Conservation (phyloP, 1,140 invertebrate genomes). For the Diachasma alloeum region DNA sequence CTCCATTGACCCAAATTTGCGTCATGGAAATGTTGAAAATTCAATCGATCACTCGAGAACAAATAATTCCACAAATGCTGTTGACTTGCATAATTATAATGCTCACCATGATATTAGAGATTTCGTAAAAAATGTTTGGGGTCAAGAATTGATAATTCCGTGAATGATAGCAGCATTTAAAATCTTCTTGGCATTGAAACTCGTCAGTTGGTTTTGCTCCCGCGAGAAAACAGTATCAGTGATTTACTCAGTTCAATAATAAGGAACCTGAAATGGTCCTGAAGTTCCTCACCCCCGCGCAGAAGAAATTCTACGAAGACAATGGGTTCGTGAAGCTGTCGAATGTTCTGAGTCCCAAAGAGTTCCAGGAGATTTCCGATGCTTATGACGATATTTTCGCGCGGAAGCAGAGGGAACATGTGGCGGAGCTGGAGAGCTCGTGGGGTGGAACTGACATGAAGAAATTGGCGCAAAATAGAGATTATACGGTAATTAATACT, state of each 20-base stretch:
- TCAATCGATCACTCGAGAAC: neutral
- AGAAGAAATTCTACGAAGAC: constrained; percentile 63
- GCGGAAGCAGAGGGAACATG: constrained; percentile 49
- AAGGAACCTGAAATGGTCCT: constrained; percentile 16
- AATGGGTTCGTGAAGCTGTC: constrained; percentile 66
- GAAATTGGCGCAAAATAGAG: constrained; percentile 48
- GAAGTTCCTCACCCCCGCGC: constrained; percentile 57
- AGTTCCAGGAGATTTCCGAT: constrained; percentile 61
- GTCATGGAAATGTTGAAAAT: neutral
- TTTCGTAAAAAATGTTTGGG: neutral
- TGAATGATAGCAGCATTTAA: neutral
- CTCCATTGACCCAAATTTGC: neutral
- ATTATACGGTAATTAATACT: constrained; percentile 52
- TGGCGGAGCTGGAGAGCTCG: constrained; percentile 60
- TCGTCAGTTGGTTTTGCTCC: neutral
- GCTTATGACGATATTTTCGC: constrained; percentile 64
- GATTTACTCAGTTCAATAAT: neutral
- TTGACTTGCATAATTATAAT: too few species aligned
- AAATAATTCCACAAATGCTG: too few species aligned
- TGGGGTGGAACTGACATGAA: constrained; percentile 65
- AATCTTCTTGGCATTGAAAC: neutral
- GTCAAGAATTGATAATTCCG: neutral
- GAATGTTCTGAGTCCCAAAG: constrained; percentile 56
- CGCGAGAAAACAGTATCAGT: neutral
- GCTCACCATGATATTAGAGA: too few species aligned